phyloP scores from a whole-genome alignment of 2,797 vertebrate species.

The Peromyscus aztecus region DNA sequence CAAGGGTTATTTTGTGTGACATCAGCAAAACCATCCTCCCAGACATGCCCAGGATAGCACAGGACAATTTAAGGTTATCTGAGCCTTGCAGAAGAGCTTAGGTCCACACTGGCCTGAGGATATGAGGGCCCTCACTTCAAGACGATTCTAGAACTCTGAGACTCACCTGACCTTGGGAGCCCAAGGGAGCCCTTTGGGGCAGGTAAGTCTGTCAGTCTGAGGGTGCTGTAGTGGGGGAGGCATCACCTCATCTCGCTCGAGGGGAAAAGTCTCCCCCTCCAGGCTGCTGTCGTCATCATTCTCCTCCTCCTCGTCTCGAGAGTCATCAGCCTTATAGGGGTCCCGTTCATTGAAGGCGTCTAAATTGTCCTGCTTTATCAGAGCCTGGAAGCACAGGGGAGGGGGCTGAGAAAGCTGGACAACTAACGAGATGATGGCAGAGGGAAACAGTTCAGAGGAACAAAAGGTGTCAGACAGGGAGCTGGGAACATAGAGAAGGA shows the following conservation, averaged over 20 bases:
- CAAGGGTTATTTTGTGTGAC: not conserved
- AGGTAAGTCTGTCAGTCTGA: slow-evolving; percentile 94
- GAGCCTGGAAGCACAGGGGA: slow-evolving; percentile 87
- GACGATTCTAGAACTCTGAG: accelerated
- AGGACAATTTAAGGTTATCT: not conserved
- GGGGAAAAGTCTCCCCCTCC: slow-evolving; percentile 95
- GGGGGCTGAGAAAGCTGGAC: not conserved
- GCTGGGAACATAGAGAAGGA: not conserved
- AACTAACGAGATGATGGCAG: accelerated
- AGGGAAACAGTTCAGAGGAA: not conserved
- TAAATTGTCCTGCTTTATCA: slow-evolving; percentile 99
- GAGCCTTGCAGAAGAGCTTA: not conserved
- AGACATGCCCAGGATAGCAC: not conserved
- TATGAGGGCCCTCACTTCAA: not conserved
- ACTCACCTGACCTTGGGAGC: slow-evolving; percentile 98
- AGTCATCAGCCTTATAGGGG: slow-evolving; percentile 96
- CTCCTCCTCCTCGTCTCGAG: slow-evolving; percentile 97
- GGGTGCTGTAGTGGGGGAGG: slow-evolving; percentile 94
- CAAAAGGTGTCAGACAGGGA: not conserved
- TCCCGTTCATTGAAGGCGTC: slow-evolving; percentile 99
- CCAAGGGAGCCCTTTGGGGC: slow-evolving; percentile 98
- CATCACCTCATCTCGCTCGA: slow-evolving; percentile 98
- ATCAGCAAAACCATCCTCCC: not conserved
- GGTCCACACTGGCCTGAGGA: not conserved
- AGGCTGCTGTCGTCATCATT: slow-evolving; percentile 96